These are phyloP conservation scores for Anoplolepis gracilipes DNA, from an alignment of 1,140 invertebrate genomes.

Conservation along the genomic window DNA sequence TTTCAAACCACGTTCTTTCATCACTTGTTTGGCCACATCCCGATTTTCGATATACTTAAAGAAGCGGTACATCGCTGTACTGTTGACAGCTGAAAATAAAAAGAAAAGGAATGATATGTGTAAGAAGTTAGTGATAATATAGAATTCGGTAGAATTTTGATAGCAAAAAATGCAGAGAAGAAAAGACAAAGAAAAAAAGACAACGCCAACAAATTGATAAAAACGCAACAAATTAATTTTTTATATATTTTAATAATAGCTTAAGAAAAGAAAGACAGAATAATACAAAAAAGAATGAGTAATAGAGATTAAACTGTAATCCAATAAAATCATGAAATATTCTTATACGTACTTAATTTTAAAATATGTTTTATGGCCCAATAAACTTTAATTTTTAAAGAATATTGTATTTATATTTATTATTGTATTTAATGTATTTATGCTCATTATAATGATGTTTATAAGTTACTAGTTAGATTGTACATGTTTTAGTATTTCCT, in stretches of 20 bases:
- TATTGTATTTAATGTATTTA: background rate
- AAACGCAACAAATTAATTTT: too few relatives aligned
- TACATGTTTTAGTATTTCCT: background rate
- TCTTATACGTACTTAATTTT: background rate
- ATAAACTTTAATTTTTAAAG: background rate
- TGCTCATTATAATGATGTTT: background rate
- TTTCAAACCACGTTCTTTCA: conserved; percentile 99
- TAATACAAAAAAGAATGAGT: background rate
- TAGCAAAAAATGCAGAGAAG: background rate
- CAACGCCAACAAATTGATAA: too few relatives aligned
- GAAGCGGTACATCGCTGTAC: conserved; percentile 97
- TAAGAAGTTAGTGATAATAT: background rate
- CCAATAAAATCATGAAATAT: background rate
- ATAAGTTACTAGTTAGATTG: background rate
- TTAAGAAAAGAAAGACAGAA: background rate
- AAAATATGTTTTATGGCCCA: background rate
- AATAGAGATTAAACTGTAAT: conserved; percentile 2
- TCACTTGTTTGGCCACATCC: conserved; percentile 99
- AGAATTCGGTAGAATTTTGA: background rate
- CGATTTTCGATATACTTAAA: conserved; percentile 99
- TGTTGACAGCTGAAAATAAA: conserved; percentile 90
- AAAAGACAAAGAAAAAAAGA: background rate
- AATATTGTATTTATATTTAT: conserved; percentile 8
- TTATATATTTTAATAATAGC: too few relatives aligned
- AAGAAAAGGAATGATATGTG: background rate